phyloP scores from a whole-genome alignment of 2,797 vertebrate genomes.

The Scyliorhinus canicula region DNA sequence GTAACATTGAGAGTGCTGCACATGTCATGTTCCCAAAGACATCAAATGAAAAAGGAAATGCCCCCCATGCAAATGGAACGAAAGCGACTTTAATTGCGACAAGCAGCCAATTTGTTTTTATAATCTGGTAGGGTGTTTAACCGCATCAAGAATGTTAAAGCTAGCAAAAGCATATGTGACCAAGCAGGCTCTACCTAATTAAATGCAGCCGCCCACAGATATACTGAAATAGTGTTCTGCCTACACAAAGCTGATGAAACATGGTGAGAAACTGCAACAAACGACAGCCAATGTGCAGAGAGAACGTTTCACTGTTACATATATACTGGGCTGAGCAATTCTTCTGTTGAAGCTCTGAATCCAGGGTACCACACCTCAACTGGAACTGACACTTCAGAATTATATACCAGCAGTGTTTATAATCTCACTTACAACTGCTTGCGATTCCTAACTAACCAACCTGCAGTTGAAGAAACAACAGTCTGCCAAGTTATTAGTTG shows the following conservation, averaged over 20 bases:
- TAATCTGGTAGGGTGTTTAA: slow-evolving; percentile 34
- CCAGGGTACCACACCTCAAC: not conserved
- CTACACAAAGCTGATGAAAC: slow-evolving; percentile 37
- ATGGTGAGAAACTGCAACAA: slow-evolving; percentile 28
- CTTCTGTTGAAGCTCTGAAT: not conserved
- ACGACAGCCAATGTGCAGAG: not conserved
- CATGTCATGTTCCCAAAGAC: not conserved
- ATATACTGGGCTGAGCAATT: not conserved
- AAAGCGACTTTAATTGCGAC: slow-evolving; percentile 15
- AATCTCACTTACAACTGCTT: not conserved
- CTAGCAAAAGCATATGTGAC: slow-evolving; percentile 20
- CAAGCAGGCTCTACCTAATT: slow-evolving; percentile 39
- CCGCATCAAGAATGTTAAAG: slow-evolving; percentile 13
- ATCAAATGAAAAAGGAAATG: not conserved
- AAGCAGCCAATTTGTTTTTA: not conserved
- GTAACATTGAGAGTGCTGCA: not conserved
- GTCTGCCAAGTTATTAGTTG: not conserved
- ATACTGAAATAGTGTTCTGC: slow-evolving; percentile 37
- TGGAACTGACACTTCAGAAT: not conserved
- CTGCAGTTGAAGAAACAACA: not conserved
- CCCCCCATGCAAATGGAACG: not conserved
- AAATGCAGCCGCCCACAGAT: slow-evolving; percentile 41
- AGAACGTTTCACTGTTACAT: not conserved
- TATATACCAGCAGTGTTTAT: too few species aligned
- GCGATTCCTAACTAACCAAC: not conserved